phyloP scores from a whole-genome alignment of 2,113 vertebrate species.

The Rhabdomys dilectus region DNA sequence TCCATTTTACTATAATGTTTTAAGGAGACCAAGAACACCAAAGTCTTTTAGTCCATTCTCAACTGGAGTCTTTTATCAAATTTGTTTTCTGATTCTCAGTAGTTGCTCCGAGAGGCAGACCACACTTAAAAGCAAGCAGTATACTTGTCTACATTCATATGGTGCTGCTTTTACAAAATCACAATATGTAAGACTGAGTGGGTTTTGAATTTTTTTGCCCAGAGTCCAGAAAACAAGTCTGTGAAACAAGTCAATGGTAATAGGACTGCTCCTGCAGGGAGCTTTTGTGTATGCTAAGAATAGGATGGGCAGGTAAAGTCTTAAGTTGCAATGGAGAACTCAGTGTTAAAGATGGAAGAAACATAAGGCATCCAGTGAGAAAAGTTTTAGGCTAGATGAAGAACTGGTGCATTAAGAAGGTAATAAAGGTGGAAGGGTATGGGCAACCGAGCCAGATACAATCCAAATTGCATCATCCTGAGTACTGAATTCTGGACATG shows the following conservation, averaged over 20 bases:
- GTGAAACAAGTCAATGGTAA: not conserved
- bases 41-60: not conserved
- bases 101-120: not conserved
- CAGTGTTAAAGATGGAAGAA: not conserved
- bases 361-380: not conserved
- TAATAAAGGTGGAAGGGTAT: too few species aligned
- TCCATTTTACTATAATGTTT: not conserved
- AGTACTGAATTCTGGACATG: not conserved
- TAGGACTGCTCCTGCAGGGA: not conserved
- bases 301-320: too few species aligned
- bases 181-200: not conserved
- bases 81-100: not conserved
- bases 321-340: not conserved
- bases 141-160: not conserved
- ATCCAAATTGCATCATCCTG: not conserved
- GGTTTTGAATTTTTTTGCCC: not conserved
- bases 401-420: too few species aligned
- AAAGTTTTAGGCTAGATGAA: not conserved
- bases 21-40: not conserved
- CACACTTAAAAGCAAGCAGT: not conserved
- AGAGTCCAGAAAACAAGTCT: not conserved
- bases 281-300: too few species aligned
- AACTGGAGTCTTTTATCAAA: not conserved
- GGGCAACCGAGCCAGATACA: not conserved
- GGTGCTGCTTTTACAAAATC: not conserved